These are phyloP conservation scores for Phoxinus dragarum DNA, from an alignment of 2,797 vertebrate species.

Conservation along the genomic window DNA sequence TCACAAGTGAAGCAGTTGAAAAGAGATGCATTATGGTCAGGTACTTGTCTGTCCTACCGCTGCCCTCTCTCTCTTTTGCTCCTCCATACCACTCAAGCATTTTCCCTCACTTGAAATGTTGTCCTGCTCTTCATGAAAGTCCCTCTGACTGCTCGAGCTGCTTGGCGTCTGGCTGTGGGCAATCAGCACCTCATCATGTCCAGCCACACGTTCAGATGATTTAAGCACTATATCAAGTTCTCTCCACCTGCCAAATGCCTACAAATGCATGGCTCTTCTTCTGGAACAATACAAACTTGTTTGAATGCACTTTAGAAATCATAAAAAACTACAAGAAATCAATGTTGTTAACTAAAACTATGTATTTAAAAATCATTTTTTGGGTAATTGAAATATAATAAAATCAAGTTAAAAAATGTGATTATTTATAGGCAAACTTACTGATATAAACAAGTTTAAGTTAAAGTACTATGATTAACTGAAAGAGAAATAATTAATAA, in stretches of 20 bases:
- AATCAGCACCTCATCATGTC: conserved; percentile 67
- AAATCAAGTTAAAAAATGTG: too few species aligned
- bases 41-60: conserved; percentile 65
- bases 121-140: conserved; percentile 54
- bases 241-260: conserved; percentile 68
- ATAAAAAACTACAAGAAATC: neutral
- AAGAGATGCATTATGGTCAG: conserved; percentile 76
- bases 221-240: conserved; percentile 69
- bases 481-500: too few species aligned
- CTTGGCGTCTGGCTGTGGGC: conserved; percentile 64
- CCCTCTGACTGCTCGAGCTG: conserved; percentile 60
- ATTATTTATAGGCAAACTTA: too few species aligned
- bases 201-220: conserved; percentile 68
- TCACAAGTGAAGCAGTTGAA: conserved; percentile 75
- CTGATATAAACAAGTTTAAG: too few species aligned
- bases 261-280: conserved; percentile 59
- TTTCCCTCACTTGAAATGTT: conserved; percentile 53
- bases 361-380: too few species aligned
- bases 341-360: too few species aligned
- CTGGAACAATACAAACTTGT: conserved; percentile 58
- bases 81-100: conserved; percentile 15
- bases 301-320: conserved; percentile 58
- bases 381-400: too few species aligned
- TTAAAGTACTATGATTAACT: too few species aligned
- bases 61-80: conserved; percentile 23